These are phyloP conservation scores for Caenorhabditis plicata DNA, from an alignment of 2,888 invertebrate species.

Conservation along the genomic window DNA sequence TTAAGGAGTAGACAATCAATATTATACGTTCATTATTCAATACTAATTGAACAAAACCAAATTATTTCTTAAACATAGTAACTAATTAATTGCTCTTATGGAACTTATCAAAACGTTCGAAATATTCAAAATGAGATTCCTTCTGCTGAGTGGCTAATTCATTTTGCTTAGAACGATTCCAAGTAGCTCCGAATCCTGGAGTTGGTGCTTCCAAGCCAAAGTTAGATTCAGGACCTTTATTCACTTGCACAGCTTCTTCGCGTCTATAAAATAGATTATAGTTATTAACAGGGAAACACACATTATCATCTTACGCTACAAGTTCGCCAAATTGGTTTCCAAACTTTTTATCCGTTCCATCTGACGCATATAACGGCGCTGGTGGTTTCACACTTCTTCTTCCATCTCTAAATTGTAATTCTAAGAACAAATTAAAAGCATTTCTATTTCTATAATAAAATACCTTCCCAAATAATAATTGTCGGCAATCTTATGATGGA, in stretches of 20 bases:
- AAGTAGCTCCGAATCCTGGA: conserved; percentile 61
- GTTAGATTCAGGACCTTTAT: conserved; percentile 54
- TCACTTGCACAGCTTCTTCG: conserved; percentile 40
- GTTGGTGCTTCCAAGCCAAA: conserved; percentile 61
- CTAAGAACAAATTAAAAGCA: background rate
- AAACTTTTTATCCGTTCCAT: conserved; percentile 18
- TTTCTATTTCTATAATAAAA: background rate
- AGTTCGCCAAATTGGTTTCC: conserved; percentile 16
- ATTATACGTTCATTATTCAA: conserved; percentile 1
- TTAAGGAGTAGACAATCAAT: background rate
- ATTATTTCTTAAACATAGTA: background rate
- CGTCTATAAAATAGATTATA: conserved; percentile 13
- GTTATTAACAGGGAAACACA: background rate
- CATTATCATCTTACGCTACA: conserved; percentile 7
- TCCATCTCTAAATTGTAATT: conserved; percentile 73
- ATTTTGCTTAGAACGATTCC: conserved; percentile 41
- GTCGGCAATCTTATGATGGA: conserved; percentile 77
- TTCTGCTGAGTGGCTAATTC: conserved; percentile 42
- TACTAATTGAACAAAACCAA: no score
- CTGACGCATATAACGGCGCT: conserved; percentile 42
- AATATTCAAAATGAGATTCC: conserved; percentile 36
- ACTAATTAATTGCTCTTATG: conserved; percentile 29
- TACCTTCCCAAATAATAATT: conserved; percentile 77
- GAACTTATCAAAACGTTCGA: conserved; percentile 49
- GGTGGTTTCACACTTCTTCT: conserved; percentile 80